A percentile compares a stretch with the other conserved stretches of the same genome.
These are phyloP conservation scores for Aplodontia rufa DNA, from an alignment of 2,113 vertebrate species.

Conservation along the genomic window DNA sequence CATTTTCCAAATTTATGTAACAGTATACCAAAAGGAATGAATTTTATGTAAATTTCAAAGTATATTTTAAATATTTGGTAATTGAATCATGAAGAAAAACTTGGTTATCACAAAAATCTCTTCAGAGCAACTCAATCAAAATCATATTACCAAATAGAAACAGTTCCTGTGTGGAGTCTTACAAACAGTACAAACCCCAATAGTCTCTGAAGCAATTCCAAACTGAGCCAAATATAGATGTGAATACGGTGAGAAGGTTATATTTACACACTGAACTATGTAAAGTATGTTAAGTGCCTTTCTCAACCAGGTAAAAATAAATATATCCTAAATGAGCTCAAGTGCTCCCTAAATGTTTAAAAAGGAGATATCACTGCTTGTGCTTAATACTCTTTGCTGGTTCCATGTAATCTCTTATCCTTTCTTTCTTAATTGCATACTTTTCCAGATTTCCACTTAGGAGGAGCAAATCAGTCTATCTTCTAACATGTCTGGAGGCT, in stretches of 20 bases:
- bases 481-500: not conserved
- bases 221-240: not conserved
- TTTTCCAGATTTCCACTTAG: not conserved
- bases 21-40: not conserved
- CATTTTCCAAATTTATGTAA: not conserved
- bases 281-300: not conserved
- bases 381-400: not conserved
- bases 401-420: not conserved
- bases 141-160: conserved; percentile 16
- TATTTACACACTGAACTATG: not conserved
- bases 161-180: not conserved
- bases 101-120: not conserved
- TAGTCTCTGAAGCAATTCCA: not conserved
- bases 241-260: not conserved
- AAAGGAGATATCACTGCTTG: not conserved
- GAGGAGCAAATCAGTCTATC: not conserved
- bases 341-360: not conserved
- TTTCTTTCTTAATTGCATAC: not conserved
- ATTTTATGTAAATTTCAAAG: not conserved
- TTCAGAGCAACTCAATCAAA: not conserved
- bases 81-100: not conserved
- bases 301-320: not conserved
- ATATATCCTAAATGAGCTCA: not conserved
- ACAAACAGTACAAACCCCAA: not conserved
- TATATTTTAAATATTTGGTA: not conserved